phyloP scores from a whole-genome alignment of 2,888 invertebrate genomes.

The Megamerina dolium region DNA sequence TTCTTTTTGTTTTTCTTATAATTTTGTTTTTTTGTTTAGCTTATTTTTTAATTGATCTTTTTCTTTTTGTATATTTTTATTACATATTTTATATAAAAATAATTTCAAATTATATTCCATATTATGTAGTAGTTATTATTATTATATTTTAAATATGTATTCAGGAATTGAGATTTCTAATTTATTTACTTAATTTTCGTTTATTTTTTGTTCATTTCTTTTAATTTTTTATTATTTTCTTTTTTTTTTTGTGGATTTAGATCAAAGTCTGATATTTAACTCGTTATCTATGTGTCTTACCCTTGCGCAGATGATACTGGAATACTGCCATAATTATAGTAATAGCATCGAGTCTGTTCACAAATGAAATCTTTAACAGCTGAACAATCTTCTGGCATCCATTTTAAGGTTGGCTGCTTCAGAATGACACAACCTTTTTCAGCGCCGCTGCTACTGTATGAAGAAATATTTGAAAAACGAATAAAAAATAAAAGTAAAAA shows the following conservation, averaged over 20 bases:
- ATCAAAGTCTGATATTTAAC: conserved; percentile 27
- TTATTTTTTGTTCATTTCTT: conserved; percentile 18
- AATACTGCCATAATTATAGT: conserved; percentile 86
- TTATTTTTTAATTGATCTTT: no score
- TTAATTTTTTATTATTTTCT: conserved; percentile 8
- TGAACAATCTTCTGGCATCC: conserved; percentile 78
- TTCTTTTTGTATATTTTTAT: no score
- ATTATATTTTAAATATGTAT: conserved; percentile 5
- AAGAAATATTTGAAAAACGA: conserved; percentile 8
- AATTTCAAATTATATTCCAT: no score
- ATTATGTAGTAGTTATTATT: no score
- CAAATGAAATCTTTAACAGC: conserved; percentile 82
- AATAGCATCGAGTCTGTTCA: conserved; percentile 85
- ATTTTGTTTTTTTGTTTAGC: conserved; percentile 17
- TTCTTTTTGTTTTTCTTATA: conserved; percentile 11
- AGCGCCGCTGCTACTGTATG: conserved; percentile 56
- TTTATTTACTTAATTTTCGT: conserved; percentile 21
- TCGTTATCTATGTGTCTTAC: conserved; percentile 65
- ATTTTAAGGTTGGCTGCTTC: conserved; percentile 69
- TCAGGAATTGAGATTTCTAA: no score
- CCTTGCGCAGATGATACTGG: conserved; percentile 86
- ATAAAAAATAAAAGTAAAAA: no score
- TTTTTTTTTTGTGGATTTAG: conserved; percentile 10
- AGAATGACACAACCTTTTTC: conserved; percentile 71
- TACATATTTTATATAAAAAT: no score